Evolutionary conservation across 2,797 vertebrate species (phyloP).

Genomic region (Peromyscus melanophrys): DNA sequence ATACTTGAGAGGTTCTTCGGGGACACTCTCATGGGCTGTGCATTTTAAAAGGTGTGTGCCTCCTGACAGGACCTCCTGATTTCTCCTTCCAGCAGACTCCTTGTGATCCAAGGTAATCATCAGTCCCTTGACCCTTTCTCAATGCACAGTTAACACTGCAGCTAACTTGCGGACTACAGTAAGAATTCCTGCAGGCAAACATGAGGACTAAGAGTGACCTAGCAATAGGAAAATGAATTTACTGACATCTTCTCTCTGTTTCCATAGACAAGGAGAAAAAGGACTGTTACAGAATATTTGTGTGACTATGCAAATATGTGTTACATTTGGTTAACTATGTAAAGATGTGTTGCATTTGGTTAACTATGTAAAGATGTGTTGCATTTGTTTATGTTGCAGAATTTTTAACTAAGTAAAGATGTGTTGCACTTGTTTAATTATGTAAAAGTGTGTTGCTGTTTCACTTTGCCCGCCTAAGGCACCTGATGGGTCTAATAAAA

Average conservation of each 20-base stretch:
- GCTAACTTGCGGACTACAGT: background rate
- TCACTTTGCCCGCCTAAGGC: too few relatives aligned
- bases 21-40: slow-evolving; percentile 3
- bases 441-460: too few relatives aligned
- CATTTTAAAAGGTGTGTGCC: background rate
- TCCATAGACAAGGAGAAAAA: background rate
- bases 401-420: too few relatives aligned
- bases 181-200: background rate
- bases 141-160: background rate
- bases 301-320: background rate
- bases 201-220: background rate
- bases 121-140: background rate
- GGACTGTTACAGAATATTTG: background rate
- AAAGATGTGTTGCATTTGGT: background rate
- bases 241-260: background rate
- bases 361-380: too few relatives aligned
- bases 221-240: background rate
- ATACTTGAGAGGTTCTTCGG: background rate
- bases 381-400: too few relatives aligned
- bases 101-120: background rate
- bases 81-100: background rate
- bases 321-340: background rate
- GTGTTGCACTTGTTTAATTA: too few relatives aligned
- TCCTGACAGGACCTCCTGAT: background rate
- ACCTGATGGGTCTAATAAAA: too few relatives aligned